Evolutionary conservation across 2,888 invertebrate species (phyloP), one percentile per base, ranked within the genome.

Genomic region (Aromia moschata): DNA sequence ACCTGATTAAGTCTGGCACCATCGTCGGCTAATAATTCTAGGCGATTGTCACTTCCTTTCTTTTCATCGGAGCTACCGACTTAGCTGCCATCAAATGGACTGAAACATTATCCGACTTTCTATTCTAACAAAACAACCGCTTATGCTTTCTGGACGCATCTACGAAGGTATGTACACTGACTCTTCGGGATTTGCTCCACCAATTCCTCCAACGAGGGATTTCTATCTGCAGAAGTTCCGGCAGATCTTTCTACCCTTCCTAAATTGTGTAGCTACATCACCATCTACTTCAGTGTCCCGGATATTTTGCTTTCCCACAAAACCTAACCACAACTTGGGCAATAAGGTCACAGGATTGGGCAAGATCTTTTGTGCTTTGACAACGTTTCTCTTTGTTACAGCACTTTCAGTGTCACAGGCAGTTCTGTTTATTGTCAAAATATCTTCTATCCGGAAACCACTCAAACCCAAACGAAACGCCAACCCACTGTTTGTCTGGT

Each of bases 131-230:
- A 58, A 14, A 58, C 55, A 4, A 53, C 69, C 0, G 73, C 64
- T 1, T 74, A 75, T 0, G 72, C 73, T 31, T 12, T 11, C 65
- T 54, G 25, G 49, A 58, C 1, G 63, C 62, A 12, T 63, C 65
- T 10, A 38, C 49, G 49, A 66, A 64, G 0, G 49, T 62, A 31
- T 66, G 66, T 3, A 63, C 10, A 20, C 30, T 52, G 10, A 36
- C n/a, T 56, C n/a, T 44, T 54, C 25, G 1, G 16, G 10, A 14
- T 47, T 30, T 15, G 7, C 0, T 2, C 9, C 5, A 1, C 43
- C 57, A n/a, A 17, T 41, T 12, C 15, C 52, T 40, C 46, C 61
- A 60, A 16, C 59, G 43, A 30, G 62, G 55, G 14, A 63, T 60
- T 40, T 45, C 37, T 15, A 60, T 44, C 18, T 20, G 38, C 12